These are phyloP conservation scores for Melanotaenia trifasciata DNA, from an alignment of 2,797 vertebrate genomes.

Conservation along the genomic window DNA sequence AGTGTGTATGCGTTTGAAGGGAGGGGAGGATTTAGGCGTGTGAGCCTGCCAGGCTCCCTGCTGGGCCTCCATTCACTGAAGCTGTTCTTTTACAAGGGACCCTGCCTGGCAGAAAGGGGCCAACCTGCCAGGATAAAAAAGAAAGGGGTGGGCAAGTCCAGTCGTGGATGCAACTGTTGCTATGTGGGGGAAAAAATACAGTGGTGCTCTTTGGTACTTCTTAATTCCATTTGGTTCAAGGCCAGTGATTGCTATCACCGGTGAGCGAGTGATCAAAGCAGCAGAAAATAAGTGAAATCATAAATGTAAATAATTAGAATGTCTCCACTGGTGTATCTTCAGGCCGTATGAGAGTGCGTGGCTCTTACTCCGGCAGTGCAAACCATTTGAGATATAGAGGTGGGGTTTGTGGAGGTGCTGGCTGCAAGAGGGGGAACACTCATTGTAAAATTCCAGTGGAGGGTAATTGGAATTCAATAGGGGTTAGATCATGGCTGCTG, in stretches of 20 bases:
- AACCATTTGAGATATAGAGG: slow-evolving; percentile 35
- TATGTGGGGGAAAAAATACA: slow-evolving; percentile 47
- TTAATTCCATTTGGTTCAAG: slow-evolving; percentile 25
- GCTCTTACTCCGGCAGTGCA: slow-evolving; percentile 44
- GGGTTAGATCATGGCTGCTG: slow-evolving; percentile 83
- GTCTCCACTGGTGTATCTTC: slow-evolving; percentile 32
- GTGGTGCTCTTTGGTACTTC: slow-evolving; percentile 25
- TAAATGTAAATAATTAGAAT: slow-evolving; percentile 40
- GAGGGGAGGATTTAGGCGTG: slow-evolving; percentile 46
- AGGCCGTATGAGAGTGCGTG: slow-evolving; percentile 28
- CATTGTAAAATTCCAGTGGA: slow-evolving; percentile 77
- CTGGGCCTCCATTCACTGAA: slow-evolving; percentile 81
- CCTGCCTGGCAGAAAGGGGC: slow-evolving; percentile 76
- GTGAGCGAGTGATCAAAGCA: slow-evolving; percentile 24
- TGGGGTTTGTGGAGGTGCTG: slow-evolving; percentile 41
- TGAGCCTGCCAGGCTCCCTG: slow-evolving; percentile 70
- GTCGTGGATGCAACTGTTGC: slow-evolving; percentile 73
- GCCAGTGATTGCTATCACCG: slow-evolving; percentile 13
- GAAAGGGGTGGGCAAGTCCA: slow-evolving; percentile 58
- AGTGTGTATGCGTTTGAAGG: slow-evolving; percentile 34
- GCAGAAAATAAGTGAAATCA: slow-evolving; percentile 24
- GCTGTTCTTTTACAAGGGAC: slow-evolving; percentile 81
- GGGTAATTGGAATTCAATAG: slow-evolving; percentile 85
- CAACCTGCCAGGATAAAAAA: slow-evolving; percentile 65
- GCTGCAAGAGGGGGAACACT: slow-evolving; percentile 54